Evolutionary conservation across 1,140 invertebrate genomes (phyloP).

Genomic region (Dysdera silvatica): DNA sequence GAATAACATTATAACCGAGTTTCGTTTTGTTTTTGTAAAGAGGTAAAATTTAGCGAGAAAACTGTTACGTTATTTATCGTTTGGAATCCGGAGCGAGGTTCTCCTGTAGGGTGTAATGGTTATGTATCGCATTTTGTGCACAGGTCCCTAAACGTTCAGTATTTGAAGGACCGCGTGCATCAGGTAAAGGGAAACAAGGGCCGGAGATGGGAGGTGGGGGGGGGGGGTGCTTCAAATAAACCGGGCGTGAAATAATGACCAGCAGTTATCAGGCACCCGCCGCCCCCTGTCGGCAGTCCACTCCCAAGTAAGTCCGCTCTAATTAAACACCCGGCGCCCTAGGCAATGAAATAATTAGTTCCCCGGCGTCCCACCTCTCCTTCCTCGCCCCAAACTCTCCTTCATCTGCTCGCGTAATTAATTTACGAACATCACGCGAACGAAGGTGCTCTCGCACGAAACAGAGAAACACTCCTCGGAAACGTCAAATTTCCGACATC

Average conservation of each 20-base stretch:
- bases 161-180: too few species aligned
- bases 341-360: conserved; percentile 27
- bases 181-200: background rate
- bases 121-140: too few species aligned
- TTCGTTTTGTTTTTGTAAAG: too few species aligned
- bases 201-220: background rate
- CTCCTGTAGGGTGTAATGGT: too few species aligned
- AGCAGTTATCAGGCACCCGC: conserved; percentile 22
- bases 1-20: too few species aligned
- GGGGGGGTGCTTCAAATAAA: background rate
- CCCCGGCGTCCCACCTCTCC: conserved; percentile 17
- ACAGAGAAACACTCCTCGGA: too few species aligned
- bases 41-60: too few species aligned
- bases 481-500: too few species aligned
- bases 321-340: conserved; percentile 25
- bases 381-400: conserved; percentile 1
- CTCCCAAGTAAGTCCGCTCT: conserved; percentile 17
- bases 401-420: too few species aligned
- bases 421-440: conserved; percentile 7
- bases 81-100: too few species aligned
- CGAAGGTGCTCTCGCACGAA: background rate
- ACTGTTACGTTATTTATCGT: too few species aligned
- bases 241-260: conserved; percentile 27
- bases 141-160: too few species aligned
- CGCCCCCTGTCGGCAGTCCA: conserved; percentile 18